phyloP scores from a whole-genome alignment of 2,888 invertebrate species.

The Tubiluchus corallicola region DNA sequence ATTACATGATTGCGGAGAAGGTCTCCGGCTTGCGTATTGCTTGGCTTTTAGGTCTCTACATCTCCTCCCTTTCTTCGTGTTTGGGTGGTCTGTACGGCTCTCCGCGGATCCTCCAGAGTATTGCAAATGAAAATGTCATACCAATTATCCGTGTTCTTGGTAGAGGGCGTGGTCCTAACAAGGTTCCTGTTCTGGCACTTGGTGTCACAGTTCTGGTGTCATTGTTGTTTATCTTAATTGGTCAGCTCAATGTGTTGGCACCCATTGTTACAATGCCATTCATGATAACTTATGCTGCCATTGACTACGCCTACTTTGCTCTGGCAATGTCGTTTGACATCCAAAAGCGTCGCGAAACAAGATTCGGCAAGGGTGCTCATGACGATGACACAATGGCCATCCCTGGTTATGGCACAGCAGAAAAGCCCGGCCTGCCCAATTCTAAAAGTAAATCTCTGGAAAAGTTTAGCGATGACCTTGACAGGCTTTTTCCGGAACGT shows the following conservation, averaged over 20 bases:
- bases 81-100: slow-evolving; percentile 91
- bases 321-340: slow-evolving; percentile 89
- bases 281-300: slow-evolving; percentile 78
- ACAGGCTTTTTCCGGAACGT: slow-evolving; percentile 75
- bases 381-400: no score
- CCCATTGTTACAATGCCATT: slow-evolving; percentile 96
- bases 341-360: slow-evolving; percentile 60
- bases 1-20: slow-evolving; percentile 79
- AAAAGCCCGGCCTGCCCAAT: slow-evolving; percentile 11
- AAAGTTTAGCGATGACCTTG: slow-evolving; percentile 44
- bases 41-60: slow-evolving; percentile 80
- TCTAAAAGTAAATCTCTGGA: slow-evolving; percentile 4
- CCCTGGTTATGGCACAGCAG: no score
- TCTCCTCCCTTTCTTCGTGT: slow-evolving; percentile 86
- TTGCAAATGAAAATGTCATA: slow-evolving; percentile 84
- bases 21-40: no score
- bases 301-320: slow-evolving; percentile 92
- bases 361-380: slow-evolving; percentile 9
- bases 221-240: slow-evolving; percentile 73
- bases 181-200: slow-evolving; percentile 80
- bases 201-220: slow-evolving; percentile 72
- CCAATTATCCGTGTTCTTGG: slow-evolving; percentile 68
- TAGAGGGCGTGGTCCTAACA: slow-evolving; percentile 80
- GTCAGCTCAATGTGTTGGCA: slow-evolving; percentile 80
- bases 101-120: slow-evolving; percentile 78